Percentiles rank a stretch among this genome's conserved stretches.
phyloP scores from a whole-genome alignment of 2,113 vertebrate genomes.

The Silurus meridionalis region DNA sequence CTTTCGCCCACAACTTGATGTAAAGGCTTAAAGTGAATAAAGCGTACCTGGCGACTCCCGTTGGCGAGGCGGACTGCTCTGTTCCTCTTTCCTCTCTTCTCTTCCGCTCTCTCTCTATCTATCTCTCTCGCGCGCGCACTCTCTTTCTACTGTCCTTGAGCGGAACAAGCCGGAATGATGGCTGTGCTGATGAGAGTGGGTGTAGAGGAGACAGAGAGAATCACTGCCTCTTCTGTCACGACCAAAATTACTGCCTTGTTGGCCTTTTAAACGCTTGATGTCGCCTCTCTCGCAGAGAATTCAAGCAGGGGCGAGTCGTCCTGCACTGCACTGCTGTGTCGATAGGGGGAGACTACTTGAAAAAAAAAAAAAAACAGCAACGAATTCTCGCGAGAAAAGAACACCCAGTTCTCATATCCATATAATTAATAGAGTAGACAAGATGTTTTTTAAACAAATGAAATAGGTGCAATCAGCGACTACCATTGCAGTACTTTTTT shows the following conservation, averaged over 20 bases:
- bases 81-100: slow-evolving; percentile 29
- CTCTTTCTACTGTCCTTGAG: slow-evolving; percentile 49
- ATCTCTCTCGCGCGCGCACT: too few species aligned
- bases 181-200: slow-evolving; percentile 14
- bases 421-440: neutral
- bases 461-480: neutral
- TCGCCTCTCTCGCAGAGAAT: slow-evolving; percentile 33
- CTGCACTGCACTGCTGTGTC: slow-evolving; percentile 40
- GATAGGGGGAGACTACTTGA: slow-evolving; percentile 53
- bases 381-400: slow-evolving; percentile 61
- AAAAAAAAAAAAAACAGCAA: slow-evolving; percentile 44
- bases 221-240: slow-evolving; percentile 36
- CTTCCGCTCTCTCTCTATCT: slow-evolving; percentile 15
- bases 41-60: slow-evolving; percentile 53
- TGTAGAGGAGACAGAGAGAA: slow-evolving; percentile 28
- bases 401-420: neutral
- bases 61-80: slow-evolving; percentile 32
- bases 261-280: slow-evolving; percentile 39
- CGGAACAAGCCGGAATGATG: slow-evolving; percentile 36
- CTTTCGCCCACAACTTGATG: neutral
- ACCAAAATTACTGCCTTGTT: slow-evolving; percentile 3
- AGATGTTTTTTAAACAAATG: neutral
- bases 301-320: neutral
- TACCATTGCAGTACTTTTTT: neutral
- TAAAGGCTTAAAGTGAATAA: neutral